Percentiles rank a stretch among this genome's conserved stretches.
These are phyloP conservation scores for Chironomus riparius DNA, from an alignment of 2,888 invertebrate species.

Conservation along the genomic window DNA sequence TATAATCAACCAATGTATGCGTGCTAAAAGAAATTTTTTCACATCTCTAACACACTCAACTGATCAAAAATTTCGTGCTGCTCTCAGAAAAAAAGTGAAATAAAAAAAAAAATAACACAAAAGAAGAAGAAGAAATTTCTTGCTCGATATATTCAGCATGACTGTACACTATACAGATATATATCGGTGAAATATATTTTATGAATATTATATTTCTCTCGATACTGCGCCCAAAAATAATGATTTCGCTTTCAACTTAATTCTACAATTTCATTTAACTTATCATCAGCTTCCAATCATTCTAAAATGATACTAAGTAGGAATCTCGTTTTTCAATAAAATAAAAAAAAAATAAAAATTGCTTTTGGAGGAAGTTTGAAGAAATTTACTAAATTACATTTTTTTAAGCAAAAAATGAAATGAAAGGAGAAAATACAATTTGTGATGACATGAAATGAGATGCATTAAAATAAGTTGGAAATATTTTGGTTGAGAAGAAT, in stretches of 20 bases:
- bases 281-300: constrained; percentile 12
- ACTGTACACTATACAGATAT: not conserved
- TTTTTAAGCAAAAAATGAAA: no score
- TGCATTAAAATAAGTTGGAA: not conserved
- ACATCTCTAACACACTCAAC: not conserved
- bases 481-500: no score
- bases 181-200: not conserved
- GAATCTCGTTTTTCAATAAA: no score
- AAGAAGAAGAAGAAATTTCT: not conserved
- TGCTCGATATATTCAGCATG: not conserved
- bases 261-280: constrained; percentile 4
- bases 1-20: not conserved
- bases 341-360: no score
- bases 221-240: not conserved
- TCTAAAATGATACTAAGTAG: not conserved
- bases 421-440: not conserved
- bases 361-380: no score
- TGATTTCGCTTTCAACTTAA: constrained; percentile 9
- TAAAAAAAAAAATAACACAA: no score
- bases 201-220: not conserved
- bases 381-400: no score
- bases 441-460: not conserved
- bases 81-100: no score
- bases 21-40: not conserved
- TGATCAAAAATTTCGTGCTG: no score